Conservation (phyloP, 2,797 vertebrate species). For the Rhinoraja longicauda region DNA sequence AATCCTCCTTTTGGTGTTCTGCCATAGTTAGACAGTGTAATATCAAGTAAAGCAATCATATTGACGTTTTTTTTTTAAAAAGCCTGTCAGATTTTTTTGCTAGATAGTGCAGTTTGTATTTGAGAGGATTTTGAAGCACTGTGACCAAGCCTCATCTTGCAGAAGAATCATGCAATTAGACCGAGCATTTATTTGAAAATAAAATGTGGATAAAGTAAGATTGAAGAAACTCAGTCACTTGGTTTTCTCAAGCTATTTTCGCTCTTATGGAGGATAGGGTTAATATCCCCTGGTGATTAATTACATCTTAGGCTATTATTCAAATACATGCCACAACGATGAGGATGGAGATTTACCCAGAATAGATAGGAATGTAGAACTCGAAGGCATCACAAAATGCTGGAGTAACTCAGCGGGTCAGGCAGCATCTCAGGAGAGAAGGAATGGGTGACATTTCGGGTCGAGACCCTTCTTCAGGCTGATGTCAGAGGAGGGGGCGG, state of each 20-base stretch:
- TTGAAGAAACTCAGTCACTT: not conserved
- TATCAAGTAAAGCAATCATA: not conserved
- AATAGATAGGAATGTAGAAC: too few species aligned
- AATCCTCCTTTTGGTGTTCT: not conserved
- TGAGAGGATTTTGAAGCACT: not conserved
- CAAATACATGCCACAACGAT: not conserved
- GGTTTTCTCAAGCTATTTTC: not conserved
- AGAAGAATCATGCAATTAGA: not conserved
- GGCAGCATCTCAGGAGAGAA: too few species aligned
- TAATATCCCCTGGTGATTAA: not conserved
- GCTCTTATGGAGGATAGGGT: not conserved
- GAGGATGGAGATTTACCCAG: too few species aligned
- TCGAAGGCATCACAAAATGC: too few species aligned
- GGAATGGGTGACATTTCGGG: too few species aligned
- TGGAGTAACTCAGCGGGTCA: too few species aligned
- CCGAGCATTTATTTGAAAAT: not conserved
- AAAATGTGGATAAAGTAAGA: not conserved
- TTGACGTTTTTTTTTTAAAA: not conserved
- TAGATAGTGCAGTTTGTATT: not conserved
- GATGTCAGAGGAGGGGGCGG: too few species aligned
- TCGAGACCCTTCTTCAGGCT: too few species aligned
- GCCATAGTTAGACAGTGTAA: not conserved
- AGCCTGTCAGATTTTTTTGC: too few species aligned
- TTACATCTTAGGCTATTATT: not conserved
- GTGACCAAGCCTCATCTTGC: not conserved